Evolutionary conservation across 2,888 invertebrate species (phyloP), one percentile per base, ranked within the genome.

Genomic region (Eubasilissa splendida): DNA sequence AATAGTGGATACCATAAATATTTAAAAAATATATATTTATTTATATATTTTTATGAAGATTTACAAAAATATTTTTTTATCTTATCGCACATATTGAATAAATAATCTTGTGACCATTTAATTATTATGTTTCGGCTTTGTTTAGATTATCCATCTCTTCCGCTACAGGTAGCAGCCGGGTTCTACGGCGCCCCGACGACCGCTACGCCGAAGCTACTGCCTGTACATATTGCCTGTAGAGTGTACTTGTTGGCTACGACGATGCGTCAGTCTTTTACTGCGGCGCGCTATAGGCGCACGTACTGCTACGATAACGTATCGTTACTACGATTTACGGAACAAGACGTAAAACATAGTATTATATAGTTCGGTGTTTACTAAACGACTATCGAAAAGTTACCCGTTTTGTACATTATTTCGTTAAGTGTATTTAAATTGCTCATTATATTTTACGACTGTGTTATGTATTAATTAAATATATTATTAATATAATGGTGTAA

Each of bases 251-350:
- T 80, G 80, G 80, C 80, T 80, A 80, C 78, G 82, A 71, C 80
- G 82, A 78, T 83, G 83, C 83, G 83, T 83, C 83, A 83, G 83
- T 83, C 83, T 81, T 80, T 77, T 77, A 80, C 79, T 66, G 68
- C 77, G 56, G 63, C 73, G 66, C 83, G 81, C 71, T 63, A 79
- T 75, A 77, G 75, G 70, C 81, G 75, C 83, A 83, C 83, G 83
- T 81, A 79, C 66, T 80, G 80, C 83, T 79, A 76, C 78, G 78
- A 52, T 52, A 33, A 50, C 74, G 56, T 10, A 53, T 59, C 60
- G 73, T 63, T 42, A 42, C 42, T 52, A 59, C 52, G 68, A 56
- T 68, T n/a, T 54, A 33, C 60, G 71, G 31, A 31, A 42, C 42
- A 7, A 2, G 42, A 42, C 42, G 42, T 42, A 42, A 42, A 42